Base-by-base conservation (phyloP, 2,113 vertebrate genomes). In the Ptyas mucosa region DNA sequence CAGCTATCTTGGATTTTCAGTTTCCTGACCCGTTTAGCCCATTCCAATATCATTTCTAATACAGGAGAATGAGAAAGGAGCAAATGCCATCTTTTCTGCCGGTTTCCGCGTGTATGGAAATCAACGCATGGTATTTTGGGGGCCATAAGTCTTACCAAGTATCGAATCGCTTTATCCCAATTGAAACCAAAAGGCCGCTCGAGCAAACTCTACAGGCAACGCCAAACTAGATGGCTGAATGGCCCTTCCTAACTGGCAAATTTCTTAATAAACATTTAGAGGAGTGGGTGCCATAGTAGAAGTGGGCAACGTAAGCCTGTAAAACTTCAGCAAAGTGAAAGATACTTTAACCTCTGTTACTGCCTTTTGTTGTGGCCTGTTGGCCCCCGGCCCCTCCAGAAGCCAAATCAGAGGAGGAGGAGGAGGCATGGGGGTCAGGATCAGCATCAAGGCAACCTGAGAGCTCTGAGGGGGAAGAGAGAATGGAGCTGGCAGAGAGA, bases 41-140 rank as follows among this genome's bases (percentile, higher is more conserved):
- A 93, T 11, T 91, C 93, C 90, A 14, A 26, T 8, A 57, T 21
- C 91, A 92, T 18, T 2, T 52, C 53, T 93, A 87, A 57, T 9
- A 57, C n/a, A 64, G 12, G 53, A 88, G 24, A 1, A 3, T 90
- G 46, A 9, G 9, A n/a, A 75, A 57, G 15, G 7, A 52, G 57
- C 94, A 96, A 95, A 55, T 85, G 52, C 8, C 93, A 52, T 69
- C 88, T 93, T n/a, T n/a, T 90, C 6, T 89, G 3, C 85, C 53
- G n/a, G 91, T 23, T 26, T 92, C 6, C 88, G 0, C 86, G 46
- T 12, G 93, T 94, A 91, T 12, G 5, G 21, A 93, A 93, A 61
- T 91, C 95, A 54, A 6, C 34, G 26, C 85, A 3, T 57, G 1
- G 54, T 69, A 88, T 93, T 54, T 15, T 88, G 9, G 15, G 58